Conservation (phyloP, 2,113 vertebrate genomes). For the Cyprinodon brontotheroides region DNA sequence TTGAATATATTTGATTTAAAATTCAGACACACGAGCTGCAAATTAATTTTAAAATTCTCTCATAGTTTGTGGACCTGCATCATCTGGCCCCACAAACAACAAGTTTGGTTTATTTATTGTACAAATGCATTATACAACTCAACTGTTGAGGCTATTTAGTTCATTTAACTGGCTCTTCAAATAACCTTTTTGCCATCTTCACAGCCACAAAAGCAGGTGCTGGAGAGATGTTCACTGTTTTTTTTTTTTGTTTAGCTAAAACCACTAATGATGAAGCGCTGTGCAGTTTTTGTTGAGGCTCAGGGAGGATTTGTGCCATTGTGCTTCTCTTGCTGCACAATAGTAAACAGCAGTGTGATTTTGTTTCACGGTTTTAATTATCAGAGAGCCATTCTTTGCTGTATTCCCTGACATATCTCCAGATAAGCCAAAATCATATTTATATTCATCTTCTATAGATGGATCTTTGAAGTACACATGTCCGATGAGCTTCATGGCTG, state of each 20-base stretch:
- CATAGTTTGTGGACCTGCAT: no score
- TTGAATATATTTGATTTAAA: no score
- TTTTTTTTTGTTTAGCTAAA: background rate
- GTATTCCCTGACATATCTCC: slow-evolving; percentile 35
- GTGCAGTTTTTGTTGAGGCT: no score
- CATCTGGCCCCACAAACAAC: no score
- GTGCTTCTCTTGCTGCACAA: slow-evolving; percentile 60
- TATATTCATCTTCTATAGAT: no score
- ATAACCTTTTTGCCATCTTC: background rate
- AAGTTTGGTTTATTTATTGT: no score
- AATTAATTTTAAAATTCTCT: no score
- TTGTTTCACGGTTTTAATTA: background rate
- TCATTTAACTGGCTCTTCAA: background rate
- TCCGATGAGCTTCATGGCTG: no score
- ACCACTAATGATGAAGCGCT: background rate
- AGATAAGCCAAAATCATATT: no score
- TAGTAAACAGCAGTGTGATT: slow-evolving; percentile 45
- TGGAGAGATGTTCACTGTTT: background rate
- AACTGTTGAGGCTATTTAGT: background rate
- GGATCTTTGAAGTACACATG: no score
- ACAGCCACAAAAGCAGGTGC: slow-evolving; percentile 13
- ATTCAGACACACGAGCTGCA: no score
- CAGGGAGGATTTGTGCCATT: slow-evolving; percentile 3
- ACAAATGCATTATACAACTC: background rate
- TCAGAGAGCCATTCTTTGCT: background rate